Evolutionary conservation across 2,113 vertebrate species (phyloP).

Genomic region (Narcine bancroftii): DNA sequence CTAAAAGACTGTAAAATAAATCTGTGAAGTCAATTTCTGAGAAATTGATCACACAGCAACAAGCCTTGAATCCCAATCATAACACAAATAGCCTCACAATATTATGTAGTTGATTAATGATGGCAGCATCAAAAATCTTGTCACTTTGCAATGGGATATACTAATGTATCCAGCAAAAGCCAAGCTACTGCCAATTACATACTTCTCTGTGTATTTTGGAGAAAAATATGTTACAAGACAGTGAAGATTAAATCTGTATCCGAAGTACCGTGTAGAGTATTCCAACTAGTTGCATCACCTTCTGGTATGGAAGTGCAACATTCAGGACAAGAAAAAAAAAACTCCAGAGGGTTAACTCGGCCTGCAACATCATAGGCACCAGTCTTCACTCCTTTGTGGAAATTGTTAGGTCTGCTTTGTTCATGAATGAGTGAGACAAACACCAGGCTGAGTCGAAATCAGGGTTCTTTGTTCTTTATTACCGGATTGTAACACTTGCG

Average conservation of each 20-base stretch:
- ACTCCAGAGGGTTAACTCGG: too few species aligned
- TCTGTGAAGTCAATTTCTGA: neutral
- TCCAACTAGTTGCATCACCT: too few species aligned
- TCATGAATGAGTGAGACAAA: too few species aligned
- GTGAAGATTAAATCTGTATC: neutral
- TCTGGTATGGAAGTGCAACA: too few species aligned
- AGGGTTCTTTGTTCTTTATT: too few species aligned
- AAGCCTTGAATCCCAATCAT: neutral
- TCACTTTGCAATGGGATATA: neutral
- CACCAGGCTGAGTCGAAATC: too few species aligned
- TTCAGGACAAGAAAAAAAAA: too few species aligned
- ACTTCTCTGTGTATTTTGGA: neutral
- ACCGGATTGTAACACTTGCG: too few species aligned
- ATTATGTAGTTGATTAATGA: neutral
- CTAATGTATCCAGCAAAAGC: neutral
- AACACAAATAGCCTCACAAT: neutral
- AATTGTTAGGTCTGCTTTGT: too few species aligned
- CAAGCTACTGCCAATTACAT: neutral
- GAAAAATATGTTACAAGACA: neutral
- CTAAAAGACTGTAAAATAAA: neutral
- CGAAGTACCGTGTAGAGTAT: too few species aligned
- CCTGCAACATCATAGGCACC: too few species aligned
- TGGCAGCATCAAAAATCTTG: neutral
- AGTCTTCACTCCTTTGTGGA: too few species aligned
- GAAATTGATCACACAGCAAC: neutral